These are phyloP conservation scores for Globia sparganii DNA, from an alignment of 2,888 invertebrate genomes.

Conservation along the genomic window DNA sequence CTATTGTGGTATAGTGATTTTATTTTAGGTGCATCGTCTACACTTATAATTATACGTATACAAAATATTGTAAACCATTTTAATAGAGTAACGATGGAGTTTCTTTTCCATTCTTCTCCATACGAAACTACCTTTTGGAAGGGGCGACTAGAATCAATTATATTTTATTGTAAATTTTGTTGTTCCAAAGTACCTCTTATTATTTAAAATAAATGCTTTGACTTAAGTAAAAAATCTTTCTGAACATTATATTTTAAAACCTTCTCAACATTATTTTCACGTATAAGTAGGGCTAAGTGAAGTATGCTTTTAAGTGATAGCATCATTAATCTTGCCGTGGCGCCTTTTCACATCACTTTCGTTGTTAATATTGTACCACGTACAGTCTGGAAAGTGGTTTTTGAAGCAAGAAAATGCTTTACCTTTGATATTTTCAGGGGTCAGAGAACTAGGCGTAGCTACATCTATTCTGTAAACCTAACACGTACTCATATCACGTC, in stretches of 20 bases:
- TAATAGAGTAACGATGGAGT: too few species aligned
- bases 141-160: too few species aligned
- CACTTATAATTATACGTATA: too few species aligned
- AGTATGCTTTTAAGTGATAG: conserved; percentile 49
- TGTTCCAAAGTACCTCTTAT: not conserved
- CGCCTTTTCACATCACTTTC: conserved; percentile 50
- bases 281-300: conserved; percentile 11
- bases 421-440: conserved; percentile 15
- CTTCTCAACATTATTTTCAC: conserved; percentile 16
- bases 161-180: too few species aligned
- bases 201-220: not conserved
- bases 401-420: conserved; percentile 2
- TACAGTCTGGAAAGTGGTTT: conserved; percentile 11
- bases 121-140: not conserved
- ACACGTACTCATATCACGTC: not conserved
- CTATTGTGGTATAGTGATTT: too few species aligned
- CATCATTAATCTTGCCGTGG: conserved; percentile 62
- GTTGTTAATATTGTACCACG: conserved; percentile 23
- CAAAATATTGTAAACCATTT: too few species aligned
- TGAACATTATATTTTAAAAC: conserved; percentile 15
- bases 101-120: too few species aligned
- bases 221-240: not conserved
- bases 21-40: too few species aligned
- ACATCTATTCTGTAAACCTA: not conserved
- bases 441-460: conserved; percentile 5